Evolutionary conservation across 35 echinoderm and acorn worm species (phyloP).

Genomic region (Holothuria glaberrima): DNA sequence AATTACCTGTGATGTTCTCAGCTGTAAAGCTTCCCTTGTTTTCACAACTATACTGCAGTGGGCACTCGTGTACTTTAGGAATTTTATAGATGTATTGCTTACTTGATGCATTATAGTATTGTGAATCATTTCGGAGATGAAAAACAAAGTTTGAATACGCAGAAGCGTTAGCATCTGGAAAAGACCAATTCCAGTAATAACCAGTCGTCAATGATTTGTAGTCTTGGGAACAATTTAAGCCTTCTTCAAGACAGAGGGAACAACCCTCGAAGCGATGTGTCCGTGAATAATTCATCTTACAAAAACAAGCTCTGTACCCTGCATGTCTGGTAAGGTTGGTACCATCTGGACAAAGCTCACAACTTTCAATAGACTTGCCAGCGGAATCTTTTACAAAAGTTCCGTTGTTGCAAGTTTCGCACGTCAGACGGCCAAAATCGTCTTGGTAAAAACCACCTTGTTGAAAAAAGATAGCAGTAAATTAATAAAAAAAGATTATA

Average conservation of each 20-base stretch:
- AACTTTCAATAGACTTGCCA: slow-evolving; percentile 12
- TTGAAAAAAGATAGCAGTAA: no score
- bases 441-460: slow-evolving; percentile 58
- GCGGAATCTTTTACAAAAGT: slow-evolving; percentile 4
- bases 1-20: neutral
- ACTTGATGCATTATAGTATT: no score
- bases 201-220: slow-evolving; percentile 42
- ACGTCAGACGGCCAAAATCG: slow-evolving; percentile 28
- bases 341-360: slow-evolving; percentile 52
- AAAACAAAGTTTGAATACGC: slow-evolving; percentile 33
- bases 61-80: neutral
- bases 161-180: neutral
- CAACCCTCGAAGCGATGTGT: slow-evolving; percentile 37
- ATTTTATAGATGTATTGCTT: neutral
- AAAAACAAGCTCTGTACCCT: slow-evolving; percentile 47
- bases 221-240: slow-evolving; percentile 48
- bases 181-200: slow-evolving; percentile 56
- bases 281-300: slow-evolving; percentile 6
- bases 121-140: neutral
- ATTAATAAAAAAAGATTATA: no score
- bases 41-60: neutral
- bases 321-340: neutral
- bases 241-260: slow-evolving; percentile 18
- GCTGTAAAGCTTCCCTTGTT: neutral
- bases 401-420: slow-evolving; percentile 46